These are phyloP conservation scores for Caenorhabditis uteleia DNA, from an alignment of 2,888 invertebrate species.

Conservation along the genomic window DNA sequence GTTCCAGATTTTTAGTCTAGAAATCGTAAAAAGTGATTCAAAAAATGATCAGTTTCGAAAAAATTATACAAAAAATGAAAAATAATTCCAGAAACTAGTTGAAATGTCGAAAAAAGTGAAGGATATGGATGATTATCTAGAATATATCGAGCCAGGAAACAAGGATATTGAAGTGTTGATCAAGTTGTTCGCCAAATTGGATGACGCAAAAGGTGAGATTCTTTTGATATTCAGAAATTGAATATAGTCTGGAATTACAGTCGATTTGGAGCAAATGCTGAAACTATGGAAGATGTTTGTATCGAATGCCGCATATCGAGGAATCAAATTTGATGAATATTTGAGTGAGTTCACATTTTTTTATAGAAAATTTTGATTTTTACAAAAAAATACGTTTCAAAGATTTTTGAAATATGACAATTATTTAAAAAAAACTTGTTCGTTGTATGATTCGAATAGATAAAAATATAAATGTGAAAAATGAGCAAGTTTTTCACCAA, in stretches of 20 bases:
- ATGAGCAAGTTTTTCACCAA: neutral
- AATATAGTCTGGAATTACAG: neutral
- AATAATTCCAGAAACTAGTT: no score
- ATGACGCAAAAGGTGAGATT: no score
- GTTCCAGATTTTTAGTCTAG: no score
- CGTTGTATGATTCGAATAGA: no score
- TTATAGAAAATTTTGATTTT: no score
- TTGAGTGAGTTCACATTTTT: slow-evolving; percentile 7
- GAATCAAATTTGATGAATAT: slow-evolving; percentile 16
- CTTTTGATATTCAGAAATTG: neutral
- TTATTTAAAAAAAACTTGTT: no score
- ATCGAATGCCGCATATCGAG: slow-evolving; percentile 11
- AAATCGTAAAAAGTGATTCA: neutral
- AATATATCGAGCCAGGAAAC: slow-evolving; percentile 4
- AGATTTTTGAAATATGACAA: no score
- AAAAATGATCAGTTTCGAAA: no score
- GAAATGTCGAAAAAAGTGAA: neutral
- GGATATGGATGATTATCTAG: slow-evolving; percentile 2
- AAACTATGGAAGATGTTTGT: slow-evolving; percentile 19
- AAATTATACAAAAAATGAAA: no score
- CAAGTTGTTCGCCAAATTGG: slow-evolving; percentile 11
- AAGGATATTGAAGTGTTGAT: slow-evolving; percentile 20
- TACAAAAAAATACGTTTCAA: no score
- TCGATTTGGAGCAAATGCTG: slow-evolving; percentile 1
- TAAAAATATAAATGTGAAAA: neutral